Evolutionary conservation across 2,113 vertebrate genomes (phyloP), one percentile per base, ranked within the genome.

Genomic region (Cavia porcellus): DNA sequence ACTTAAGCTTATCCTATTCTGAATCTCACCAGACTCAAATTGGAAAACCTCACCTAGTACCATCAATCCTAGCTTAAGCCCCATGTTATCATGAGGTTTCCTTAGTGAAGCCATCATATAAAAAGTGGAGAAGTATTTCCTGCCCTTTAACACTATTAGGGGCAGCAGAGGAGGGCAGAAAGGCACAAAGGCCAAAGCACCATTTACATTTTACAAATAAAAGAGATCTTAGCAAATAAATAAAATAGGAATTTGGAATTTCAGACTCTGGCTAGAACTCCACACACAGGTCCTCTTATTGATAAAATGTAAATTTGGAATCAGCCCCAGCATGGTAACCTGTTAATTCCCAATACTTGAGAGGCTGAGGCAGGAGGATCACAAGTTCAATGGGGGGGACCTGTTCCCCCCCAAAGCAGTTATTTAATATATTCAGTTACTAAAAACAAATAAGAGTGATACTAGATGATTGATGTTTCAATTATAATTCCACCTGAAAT

Each of bases 241-340:
- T 83, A 64, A 95, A 74, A 95, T 70, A 77, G 66, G 38, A 86
- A 92, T 66, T 93, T 87, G 74, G 19, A 92, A 86, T 97, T 90
- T 66, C 72, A 89, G 47, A 66, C 68, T 85, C 13, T 32, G 64
- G 17, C 45, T 72, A 72, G 42, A 84, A 93, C 9, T n/a, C 81
- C 42, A 66, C 91, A 84, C 25, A 75, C 19, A 77, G 9, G 45
- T 84, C 25, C 55, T 85, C 8, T n/a, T 86, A 42, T 38, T 72
- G 47, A 72, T 87, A 45, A 59, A 92, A 86, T n/a, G 28, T 50
- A 90, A 59, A 74, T 96, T 75, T 94, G 57, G 57, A 55, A 72
- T 83, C 22, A 50, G 13, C n/a, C 28, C 75, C 12, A 50, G 45
- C 13, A 50, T 79, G 45, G 75, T 77, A 77, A 22, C 45, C 74